These are phyloP conservation scores for Engraulis encrasicolus DNA, from an alignment of 2,113 vertebrate genomes.

Conservation along the genomic window DNA sequence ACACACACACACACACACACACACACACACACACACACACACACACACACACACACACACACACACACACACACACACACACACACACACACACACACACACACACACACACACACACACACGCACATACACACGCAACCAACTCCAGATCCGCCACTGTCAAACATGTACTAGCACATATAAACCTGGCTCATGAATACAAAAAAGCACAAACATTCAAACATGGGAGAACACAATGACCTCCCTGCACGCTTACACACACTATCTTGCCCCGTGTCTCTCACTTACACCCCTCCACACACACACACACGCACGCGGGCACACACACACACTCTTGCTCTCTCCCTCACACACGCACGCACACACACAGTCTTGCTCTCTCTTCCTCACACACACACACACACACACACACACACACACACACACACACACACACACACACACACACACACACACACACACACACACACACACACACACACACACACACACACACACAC, in stretches of 20 bases:
- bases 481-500: no score
- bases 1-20: no score
- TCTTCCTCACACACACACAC: neutral
- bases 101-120: no score
- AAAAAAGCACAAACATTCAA: constrained; percentile 2
- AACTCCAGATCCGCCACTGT: no score
- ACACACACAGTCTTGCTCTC: no score
- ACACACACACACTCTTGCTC: neutral
- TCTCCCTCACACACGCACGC: neutral
- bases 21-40: neutral
- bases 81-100: neutral
- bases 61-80: neutral
- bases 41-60: neutral
- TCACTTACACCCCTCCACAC: neutral
- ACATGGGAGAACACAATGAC: neutral
- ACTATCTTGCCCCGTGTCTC: constrained; percentile 35
- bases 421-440: neutral
- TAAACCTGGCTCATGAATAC: no score
- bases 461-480: no score
- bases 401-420: constrained; percentile 4
- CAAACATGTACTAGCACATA: no score
- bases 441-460: neutral
- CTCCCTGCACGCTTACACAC: neutral
- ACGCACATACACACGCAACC: no score
- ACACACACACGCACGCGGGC: neutral